These are phyloP conservation scores for Silvanus unidentatus DNA, from an alignment of 2,888 invertebrate species.

Conservation along the genomic window DNA sequence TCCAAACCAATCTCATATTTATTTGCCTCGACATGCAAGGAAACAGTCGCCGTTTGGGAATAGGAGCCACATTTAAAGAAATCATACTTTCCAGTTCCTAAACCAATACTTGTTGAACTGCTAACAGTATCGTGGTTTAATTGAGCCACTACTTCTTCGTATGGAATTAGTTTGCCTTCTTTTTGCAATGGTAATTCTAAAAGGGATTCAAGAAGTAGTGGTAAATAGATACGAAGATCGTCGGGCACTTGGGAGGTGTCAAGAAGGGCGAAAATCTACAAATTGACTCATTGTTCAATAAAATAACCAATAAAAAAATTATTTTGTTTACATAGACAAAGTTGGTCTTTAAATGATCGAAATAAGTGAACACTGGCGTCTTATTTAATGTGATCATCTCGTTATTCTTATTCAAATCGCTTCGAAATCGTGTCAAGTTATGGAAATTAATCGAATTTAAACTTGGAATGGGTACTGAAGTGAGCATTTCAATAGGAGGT, in stretches of 20 bases:
- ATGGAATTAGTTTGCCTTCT: conserved; percentile 51
- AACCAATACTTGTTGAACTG: conserved; percentile 58
- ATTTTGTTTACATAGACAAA: conserved; percentile 74
- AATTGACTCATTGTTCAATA: conserved; percentile 18
- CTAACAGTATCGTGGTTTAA: conserved; percentile 70
- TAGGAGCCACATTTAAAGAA: conserved; percentile 69
- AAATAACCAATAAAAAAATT: background rate
- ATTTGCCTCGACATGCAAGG: conserved; percentile 68
- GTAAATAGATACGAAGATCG: conserved; percentile 63
- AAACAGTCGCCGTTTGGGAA: conserved; percentile 60
- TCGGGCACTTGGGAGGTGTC: conserved; percentile 60
- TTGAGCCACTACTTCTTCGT: conserved; percentile 71
- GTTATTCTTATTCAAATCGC: conserved; percentile 39
- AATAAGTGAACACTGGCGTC: conserved; percentile 68
- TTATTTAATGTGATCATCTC: conserved; percentile 41
- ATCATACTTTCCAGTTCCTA: conserved; percentile 46
- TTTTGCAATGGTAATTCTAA: conserved; percentile 69
- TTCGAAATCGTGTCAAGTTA: conserved; percentile 46
- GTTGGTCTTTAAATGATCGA: conserved; percentile 75
- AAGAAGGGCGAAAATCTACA: conserved; percentile 66
- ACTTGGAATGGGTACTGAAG: conserved; percentile 69
- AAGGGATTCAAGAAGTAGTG: conserved; percentile 67
- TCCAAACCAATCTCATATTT: conserved; percentile 67
- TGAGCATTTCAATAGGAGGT: conserved; percentile 66
- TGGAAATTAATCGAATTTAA: conserved; percentile 68